Evolutionary conservation across 2,888 invertebrate genomes (phyloP), one percentile per base, ranked within the genome.

Genomic region (Drosophila hawaiiensis): DNA sequence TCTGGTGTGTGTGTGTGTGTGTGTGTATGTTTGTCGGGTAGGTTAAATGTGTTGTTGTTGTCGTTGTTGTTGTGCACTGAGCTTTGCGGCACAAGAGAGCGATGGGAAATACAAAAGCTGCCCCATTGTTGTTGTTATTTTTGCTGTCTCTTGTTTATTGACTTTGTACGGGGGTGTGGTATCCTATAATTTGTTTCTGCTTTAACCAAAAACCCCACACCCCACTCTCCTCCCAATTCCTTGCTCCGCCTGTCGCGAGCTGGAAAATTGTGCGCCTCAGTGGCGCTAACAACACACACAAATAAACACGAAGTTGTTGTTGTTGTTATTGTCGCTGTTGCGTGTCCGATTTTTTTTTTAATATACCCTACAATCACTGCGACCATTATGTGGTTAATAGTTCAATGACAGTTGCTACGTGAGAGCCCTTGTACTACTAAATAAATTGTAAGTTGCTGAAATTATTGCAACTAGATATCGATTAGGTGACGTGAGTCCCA

Each of bases 111-210:
- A 78, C 80, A 89, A 89, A 86, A 84, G 84, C 89, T 89, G 80
- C 62, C 55, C 35, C 25, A 47, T 25, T 66, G 65, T 55, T 76
- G 64, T 65, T 73, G 61, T 61, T 75, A 72, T 64, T 73, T 70
- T 55, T 67, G 55, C 68, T 67, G 79, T 70, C 70, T 73, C 90
- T 89, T 89, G 90, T 87, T 87, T 87, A 87, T 89, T 89, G 89
- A 87, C 90, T 89, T 86, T 88, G 69, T 75, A 71, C 68, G 70
- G 74, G 83, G 89, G 74, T 55, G 88, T 70, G 85, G 82, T 78
- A 64, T 89, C 82, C 86, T 84, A 90, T 87, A 87, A 87, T 87
- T 87, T 87, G 87, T 86, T 87, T 87, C 87, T 76, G 82, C 89
- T 89, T 80, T 86, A 90, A 88, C 85, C 65, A 31, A 65, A 78